Evolutionary conservation across 2,113 vertebrate genomes (phyloP), one percentile per base, ranked within the genome.

Genomic region (Oryzias curvinotus): DNA sequence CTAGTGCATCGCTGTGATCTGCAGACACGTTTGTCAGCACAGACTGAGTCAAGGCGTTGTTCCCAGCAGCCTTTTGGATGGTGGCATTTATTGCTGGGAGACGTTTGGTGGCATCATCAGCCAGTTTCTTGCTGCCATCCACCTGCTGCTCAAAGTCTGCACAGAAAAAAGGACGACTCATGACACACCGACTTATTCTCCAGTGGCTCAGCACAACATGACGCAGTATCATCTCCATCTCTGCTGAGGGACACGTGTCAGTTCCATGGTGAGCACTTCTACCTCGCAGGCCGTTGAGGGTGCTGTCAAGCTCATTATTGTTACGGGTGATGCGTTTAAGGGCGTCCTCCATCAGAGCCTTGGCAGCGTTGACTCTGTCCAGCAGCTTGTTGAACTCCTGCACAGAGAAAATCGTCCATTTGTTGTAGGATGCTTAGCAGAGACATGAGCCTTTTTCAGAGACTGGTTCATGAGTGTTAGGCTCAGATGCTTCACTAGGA

Each of bases 81-180:
- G 83, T 93, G 68, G 52, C 82, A 26, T 82, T 93, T 83, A 98
- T 95, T 45, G 57, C 42, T 0, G 88, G 85, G 4, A 99, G 92
- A 65, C 87, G 94, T 5, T 49, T 80, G 87, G 97, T 92, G 65
- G 94, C 94, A 0, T 85, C 89, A 21, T 93, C 88, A 0, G 95
- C 94, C 73, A 89, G 84, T 36, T 78, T 78, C 78, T 87, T 93
- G 67, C 82, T 91, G 23, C 54, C 64, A 7, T 53, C 85, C 0
- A 96, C 92, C 81, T 95, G 92, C 58, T 92, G 71, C 77, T 95
- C 93, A 49, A 97, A 98, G 36, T 91, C 97, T 99, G 64, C 6
- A 42, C 18, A 51, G 17, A 55, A 46, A n/a, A 52, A 30, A 12
- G 62, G 61, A 59, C 14, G 19, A 1, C 18, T 7, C 19, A 16